Evolutionary conservation across 2,797 vertebrate genomes (phyloP).

Genomic region (Pipistrellus kuhlii): DNA sequence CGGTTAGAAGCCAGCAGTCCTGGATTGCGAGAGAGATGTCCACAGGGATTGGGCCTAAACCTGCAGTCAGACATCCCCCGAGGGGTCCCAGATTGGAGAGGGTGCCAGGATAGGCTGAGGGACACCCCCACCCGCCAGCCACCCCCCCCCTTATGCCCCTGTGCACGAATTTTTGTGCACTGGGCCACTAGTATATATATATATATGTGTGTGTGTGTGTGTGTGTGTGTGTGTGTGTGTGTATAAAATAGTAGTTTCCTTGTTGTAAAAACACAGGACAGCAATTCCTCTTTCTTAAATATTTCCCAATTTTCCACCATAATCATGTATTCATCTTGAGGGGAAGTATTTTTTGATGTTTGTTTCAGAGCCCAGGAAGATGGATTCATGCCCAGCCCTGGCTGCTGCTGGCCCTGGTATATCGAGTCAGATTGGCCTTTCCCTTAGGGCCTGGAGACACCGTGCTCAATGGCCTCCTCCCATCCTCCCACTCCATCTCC

Average conservation of each 20-base stretch:
- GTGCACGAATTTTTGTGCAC: too few species aligned
- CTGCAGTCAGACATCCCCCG: too few species aligned
- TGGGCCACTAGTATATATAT: too few species aligned
- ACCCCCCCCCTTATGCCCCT: too few species aligned
- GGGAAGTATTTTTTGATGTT: neutral
- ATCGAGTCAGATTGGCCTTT: neutral
- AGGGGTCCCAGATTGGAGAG: too few species aligned
- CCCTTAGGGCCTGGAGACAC: neutral
- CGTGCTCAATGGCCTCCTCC: neutral
- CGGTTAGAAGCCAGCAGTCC: too few species aligned
- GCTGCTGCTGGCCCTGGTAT: neutral
- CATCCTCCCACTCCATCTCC: neutral
- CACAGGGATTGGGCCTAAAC: too few species aligned
- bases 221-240: too few species aligned
- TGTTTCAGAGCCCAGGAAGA: neutral
- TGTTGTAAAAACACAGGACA: neutral
- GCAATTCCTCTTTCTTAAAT: slow-evolving; percentile 1
- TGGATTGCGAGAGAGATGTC: too few species aligned
- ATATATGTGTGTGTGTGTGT: too few species aligned
- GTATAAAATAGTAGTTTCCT: neutral
- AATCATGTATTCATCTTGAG: slow-evolving; percentile 13
- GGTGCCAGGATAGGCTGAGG: too few species aligned
- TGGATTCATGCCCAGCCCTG: neutral
- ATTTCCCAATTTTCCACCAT: neutral
- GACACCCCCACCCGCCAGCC: too few species aligned